These are phyloP conservation scores for Digitonthophagus gazella DNA, from an alignment of 2,888 invertebrate species.

Conservation along the genomic window DNA sequence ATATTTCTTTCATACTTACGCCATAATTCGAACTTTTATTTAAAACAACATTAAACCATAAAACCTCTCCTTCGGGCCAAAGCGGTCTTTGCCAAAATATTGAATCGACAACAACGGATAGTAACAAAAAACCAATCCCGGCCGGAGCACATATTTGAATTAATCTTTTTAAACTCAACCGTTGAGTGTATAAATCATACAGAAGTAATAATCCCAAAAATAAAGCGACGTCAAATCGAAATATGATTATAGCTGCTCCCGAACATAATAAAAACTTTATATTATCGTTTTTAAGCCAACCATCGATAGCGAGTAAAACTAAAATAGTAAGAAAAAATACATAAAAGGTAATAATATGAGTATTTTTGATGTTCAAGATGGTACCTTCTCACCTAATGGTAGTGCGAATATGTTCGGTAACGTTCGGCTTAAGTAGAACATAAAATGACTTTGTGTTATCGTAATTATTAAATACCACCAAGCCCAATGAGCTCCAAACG, in stretches of 20 bases:
- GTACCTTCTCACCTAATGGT: conserved; percentile 71
- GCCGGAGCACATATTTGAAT: conserved; percentile 71
- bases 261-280: conserved; percentile 76
- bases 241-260: conserved; percentile 86
- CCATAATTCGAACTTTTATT: conserved; percentile 97
- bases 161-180: conserved; percentile 65
- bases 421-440: conserved; percentile 93
- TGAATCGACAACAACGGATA: conserved; percentile 84
- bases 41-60: conserved; percentile 91
- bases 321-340: conserved; percentile 42
- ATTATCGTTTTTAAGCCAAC: conserved; percentile 78
- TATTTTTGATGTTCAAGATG: conserved; percentile 20
- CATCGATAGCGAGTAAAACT: conserved; percentile 83
- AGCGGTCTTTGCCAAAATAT: conserved; percentile 85
- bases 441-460: conserved; percentile 94
- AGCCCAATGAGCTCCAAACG: conserved; percentile 75
- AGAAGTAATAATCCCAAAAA: conserved; percentile 83
- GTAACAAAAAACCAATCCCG: conserved; percentile 63
- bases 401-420: conserved; percentile 94
- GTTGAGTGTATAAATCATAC: conserved; percentile 71
- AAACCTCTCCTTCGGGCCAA: conserved; percentile 98
- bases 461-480: conserved; percentile 83
- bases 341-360: conserved; percentile 17
- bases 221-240: conserved; percentile 85
- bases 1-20: too few species aligned